Conservation (phyloP, 1,140 invertebrate genomes). For the Drosophila neocordata region DNA sequence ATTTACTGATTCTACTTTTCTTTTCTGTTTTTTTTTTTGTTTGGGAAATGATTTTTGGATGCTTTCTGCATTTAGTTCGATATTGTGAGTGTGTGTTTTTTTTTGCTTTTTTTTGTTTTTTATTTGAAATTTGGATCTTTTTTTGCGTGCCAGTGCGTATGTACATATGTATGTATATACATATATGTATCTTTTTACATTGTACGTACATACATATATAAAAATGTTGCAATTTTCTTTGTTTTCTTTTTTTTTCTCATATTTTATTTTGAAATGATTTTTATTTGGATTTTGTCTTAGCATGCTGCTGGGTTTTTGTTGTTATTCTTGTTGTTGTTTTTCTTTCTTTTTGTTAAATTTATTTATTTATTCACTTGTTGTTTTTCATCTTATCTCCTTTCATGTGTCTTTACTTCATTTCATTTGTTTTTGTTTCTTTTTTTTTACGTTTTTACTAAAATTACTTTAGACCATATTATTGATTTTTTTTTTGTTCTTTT, state of each 20-base stretch:
- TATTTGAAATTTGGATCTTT: neutral
- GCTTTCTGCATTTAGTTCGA: neutral
- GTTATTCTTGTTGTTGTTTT: conserved; percentile 14
- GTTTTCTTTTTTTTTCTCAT: conserved; percentile 44
- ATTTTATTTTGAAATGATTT: conserved; percentile 60
- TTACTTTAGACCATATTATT: conserved; percentile 59
- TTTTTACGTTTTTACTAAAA: conserved; percentile 55
- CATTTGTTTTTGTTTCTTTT: neutral
- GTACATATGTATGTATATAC: conserved; percentile 7
- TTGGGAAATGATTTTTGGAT: neutral
- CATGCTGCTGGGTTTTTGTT: conserved; percentile 13
- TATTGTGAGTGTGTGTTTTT: neutral
- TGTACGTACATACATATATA: conserved; percentile 2
- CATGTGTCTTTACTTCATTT: conserved; percentile 14
- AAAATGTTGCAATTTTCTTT: conserved; percentile 16
- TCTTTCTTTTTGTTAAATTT: conserved; percentile 54
- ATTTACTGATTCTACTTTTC: neutral
- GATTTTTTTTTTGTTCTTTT: no score
- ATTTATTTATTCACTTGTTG: conserved; percentile 34
- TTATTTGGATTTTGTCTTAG: conserved; percentile 36
- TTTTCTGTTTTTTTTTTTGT: no score
- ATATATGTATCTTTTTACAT: conserved; percentile 1
- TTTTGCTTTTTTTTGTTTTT: neutral
- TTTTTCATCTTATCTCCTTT: neutral
- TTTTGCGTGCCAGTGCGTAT: conserved; percentile 1